Evolutionary conservation across 2,113 vertebrate genomes (phyloP).

Genomic region (Melanocharis versteri): DNA sequence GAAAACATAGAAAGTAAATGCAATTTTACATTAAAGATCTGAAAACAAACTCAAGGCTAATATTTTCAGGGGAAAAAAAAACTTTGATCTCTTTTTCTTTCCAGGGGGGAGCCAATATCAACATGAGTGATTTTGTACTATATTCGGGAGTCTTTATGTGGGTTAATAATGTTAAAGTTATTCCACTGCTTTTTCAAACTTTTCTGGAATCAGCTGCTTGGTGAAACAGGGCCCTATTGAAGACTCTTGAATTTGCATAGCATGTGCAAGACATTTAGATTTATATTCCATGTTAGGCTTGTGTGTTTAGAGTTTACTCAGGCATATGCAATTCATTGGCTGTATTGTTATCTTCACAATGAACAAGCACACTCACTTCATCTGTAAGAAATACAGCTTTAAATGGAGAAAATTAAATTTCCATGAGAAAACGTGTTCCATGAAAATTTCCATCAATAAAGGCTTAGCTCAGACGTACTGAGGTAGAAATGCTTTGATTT

Average conservation of each 20-base stretch:
- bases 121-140: conserved; percentile 53
- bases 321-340: conserved; percentile 27
- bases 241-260: conserved; percentile 15
- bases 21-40: conserved; percentile 64
- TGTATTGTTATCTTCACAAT: conserved; percentile 55
- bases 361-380: conserved; percentile 39
- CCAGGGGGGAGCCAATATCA: conserved; percentile 55
- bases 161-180: conserved; percentile 64
- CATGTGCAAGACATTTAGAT: conserved; percentile 52
- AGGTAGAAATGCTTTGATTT: background rate
- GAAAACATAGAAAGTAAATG: conserved; percentile 62
- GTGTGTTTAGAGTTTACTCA: conserved; percentile 24
- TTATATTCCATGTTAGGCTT: conserved; percentile 44
- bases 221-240: conserved; percentile 54
- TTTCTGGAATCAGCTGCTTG: conserved; percentile 39
- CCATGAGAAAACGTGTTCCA: conserved; percentile 31
- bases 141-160: conserved; percentile 66
- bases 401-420: conserved; percentile 60
- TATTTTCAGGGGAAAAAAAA: conserved; percentile 39
- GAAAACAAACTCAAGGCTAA: conserved; percentile 68
- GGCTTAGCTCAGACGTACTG: background rate
- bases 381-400: conserved; percentile 31
- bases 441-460: conserved; percentile 32
- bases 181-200: conserved; percentile 52
- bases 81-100: conserved; percentile 66